Evolutionary conservation across 2,797 vertebrate species (phyloP).

Genomic region (Chiroxiphia lanceolata): DNA sequence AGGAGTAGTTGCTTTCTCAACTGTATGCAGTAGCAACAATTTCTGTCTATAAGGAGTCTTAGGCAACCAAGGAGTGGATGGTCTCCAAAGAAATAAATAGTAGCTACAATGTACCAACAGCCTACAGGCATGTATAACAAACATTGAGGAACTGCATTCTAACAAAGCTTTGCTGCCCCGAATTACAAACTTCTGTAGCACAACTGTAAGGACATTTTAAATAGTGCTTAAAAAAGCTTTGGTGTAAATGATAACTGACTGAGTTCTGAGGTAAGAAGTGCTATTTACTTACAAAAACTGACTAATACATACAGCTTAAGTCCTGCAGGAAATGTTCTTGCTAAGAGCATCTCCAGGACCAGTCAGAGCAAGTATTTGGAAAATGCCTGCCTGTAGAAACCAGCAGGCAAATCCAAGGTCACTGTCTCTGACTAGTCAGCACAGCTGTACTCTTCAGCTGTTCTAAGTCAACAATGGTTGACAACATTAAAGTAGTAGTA

Average conservation of each 20-base stretch:
- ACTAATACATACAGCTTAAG: background rate
- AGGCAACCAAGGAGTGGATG: background rate
- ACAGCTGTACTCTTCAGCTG: background rate
- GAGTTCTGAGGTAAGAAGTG: background rate
- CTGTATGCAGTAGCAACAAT: background rate
- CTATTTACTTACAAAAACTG: background rate
- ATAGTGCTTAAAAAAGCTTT: background rate
- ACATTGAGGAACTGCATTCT: background rate
- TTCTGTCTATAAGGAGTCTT: background rate
- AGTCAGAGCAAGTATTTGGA: background rate
- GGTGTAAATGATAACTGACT: background rate
- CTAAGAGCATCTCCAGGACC: background rate
- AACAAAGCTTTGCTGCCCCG: background rate
- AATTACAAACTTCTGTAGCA: background rate
- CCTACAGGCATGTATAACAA: rapidly evolving
- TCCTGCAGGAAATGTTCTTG: background rate
- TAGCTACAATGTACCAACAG: background rate
- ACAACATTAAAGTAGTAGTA: background rate
- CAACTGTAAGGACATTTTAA: background rate
- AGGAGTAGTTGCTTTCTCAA: background rate
- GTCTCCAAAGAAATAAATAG: background rate
- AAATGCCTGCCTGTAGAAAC: background rate
- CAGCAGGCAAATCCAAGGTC: background rate
- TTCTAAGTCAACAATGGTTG: background rate
- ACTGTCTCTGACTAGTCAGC: background rate